phyloP scores from a whole-genome alignment of 2,113 vertebrate genomes.

The Arizona elegans region DNA sequence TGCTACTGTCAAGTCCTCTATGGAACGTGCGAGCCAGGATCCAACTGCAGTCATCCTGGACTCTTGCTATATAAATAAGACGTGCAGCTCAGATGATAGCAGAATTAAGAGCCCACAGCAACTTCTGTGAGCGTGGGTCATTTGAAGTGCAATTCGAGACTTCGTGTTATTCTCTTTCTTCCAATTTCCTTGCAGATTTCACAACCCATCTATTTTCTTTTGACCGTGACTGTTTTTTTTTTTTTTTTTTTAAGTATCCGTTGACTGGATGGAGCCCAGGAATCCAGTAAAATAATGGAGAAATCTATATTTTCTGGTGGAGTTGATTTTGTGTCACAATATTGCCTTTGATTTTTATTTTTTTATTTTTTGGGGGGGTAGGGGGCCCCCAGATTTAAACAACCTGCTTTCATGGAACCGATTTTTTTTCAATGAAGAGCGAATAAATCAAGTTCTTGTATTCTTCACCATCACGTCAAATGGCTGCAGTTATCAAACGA shows the following conservation, averaged over 20 bases:
- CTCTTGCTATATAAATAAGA: not conserved
- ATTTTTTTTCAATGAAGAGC: not conserved
- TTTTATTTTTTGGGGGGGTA: not conserved
- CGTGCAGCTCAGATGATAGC: not conserved
- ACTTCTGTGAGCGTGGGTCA: not conserved
- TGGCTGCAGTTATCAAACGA: not conserved
- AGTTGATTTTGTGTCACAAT: not conserved
- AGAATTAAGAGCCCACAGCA: not conserved
- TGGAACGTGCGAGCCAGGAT: not conserved
- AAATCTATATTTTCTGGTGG: constrained; percentile 40
- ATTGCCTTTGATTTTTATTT: not conserved
- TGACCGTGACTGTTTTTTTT: constrained; percentile 3
- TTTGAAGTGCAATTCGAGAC: not conserved
- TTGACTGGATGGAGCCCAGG: constrained; percentile 29
- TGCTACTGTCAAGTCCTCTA: not conserved
- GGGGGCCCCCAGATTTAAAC: constrained; percentile 5
- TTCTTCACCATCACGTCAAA: not conserved
- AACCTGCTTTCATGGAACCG: constrained; percentile 17
- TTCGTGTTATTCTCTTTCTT: not conserved
- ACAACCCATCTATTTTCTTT: constrained; percentile 55
- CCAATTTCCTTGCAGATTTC: constrained; percentile 40
- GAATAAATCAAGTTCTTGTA: not conserved
- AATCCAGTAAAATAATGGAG: constrained; percentile 4
- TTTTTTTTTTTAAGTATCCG: constrained; percentile 25
- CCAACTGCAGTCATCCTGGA: not conserved